Evolutionary conservation across 1,140 invertebrate species (phyloP), one percentile per base, ranked within the genome.

Genomic region (Colletes gigas): DNA sequence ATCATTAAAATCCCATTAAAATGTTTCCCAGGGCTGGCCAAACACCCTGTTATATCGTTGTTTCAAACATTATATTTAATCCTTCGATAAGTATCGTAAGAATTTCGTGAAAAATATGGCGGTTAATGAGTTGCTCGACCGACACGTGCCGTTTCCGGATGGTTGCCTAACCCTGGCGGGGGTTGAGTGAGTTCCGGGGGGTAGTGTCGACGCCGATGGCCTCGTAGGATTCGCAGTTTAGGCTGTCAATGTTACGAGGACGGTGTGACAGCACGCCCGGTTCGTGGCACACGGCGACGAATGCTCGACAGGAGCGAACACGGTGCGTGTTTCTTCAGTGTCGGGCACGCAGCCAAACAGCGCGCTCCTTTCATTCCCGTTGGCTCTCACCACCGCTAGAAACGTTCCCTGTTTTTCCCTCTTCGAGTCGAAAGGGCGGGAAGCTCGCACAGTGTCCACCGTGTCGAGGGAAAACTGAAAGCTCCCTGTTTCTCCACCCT

Each of bases 171-270:
- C 39, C 55, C 47, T 52, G 59, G 54, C 57, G 63, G 55, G 78
- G 69, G 63, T 19, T 47, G 6, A 63, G 17, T 17, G 39, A n/a
- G 54, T 67, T 67, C 71, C 62, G 62, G 78, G 47, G 78, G 78
- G 78, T 75, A 75, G 78, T 44, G 1, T 50, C 17, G 39, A 60
- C 59, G 72, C 63, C 63, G 52, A 21, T 67, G 71, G 78, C 62
- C 62, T 75, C 62, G 15, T 66, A 60, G 71, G 78, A 85, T 82
- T 85, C 83, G 75, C 74, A 60, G 83, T 70, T 85, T 84, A 81
- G 83, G 66, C 83, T 85, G 80, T 82, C 84, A 85, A 84, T 81
- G 83, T 60, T 72, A 75, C 50, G 63, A 67, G 82, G 30, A 71
- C 70, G 59, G 39, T 63, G 69, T 78, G 67, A 70, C 57, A 81